phyloP scores from a whole-genome alignment of 64 coral and sea anemone genomes.

The Acropora yongei region DNA sequence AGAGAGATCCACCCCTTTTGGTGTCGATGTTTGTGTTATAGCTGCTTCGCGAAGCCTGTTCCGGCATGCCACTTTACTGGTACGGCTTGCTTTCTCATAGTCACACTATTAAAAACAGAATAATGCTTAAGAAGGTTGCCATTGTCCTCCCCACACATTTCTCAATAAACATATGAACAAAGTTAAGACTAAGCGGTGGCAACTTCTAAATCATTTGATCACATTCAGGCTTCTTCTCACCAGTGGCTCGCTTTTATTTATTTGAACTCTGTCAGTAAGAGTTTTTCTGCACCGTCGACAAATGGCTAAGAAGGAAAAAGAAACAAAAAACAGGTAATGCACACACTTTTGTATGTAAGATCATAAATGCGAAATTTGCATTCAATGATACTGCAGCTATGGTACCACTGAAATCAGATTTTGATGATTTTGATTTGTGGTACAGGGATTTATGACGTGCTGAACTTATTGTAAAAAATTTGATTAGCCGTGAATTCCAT shows the following conservation, averaged over 20 bases:
- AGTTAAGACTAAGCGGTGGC: background rate
- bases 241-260: background rate
- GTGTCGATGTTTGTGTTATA: constrained; percentile 5
- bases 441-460: background rate
- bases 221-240: background rate
- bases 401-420: background rate
- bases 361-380: background rate
- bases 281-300: constrained; percentile 15
- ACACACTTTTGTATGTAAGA: background rate
- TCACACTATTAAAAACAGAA: background rate
- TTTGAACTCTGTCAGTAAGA: background rate
- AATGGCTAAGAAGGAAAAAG: constrained; percentile 1
- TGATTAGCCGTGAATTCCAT: too few species aligned
- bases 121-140: background rate
- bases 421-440: background rate
- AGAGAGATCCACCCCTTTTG: background rate
- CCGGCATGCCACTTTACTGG: background rate
- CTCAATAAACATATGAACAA: background rate
- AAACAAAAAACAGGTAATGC: background rate
- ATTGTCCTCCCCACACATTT: background rate
- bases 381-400: background rate
- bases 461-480: background rate
- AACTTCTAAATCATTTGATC: background rate
- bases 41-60: background rate
- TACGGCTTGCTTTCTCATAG: background rate